phyloP scores from a whole-genome alignment of 2,888 invertebrate genomes.

The Escarpia spicata region DNA sequence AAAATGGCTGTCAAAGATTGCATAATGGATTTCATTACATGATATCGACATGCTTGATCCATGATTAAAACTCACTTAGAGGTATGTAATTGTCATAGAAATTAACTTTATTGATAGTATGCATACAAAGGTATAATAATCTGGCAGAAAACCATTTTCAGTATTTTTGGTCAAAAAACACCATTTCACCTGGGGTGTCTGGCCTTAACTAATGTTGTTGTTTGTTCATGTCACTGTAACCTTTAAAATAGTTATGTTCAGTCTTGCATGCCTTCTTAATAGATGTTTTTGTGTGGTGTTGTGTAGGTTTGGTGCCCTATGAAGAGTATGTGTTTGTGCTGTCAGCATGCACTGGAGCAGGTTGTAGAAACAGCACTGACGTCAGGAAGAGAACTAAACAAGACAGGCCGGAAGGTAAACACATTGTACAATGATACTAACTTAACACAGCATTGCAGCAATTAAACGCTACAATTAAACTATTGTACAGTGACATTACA shows the following conservation, averaged over 20 bases:
- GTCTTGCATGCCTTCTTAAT: not conserved
- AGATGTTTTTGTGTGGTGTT: not conserved
- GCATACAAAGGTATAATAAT: no score
- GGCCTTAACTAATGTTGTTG: not conserved
- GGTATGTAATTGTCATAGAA: no score
- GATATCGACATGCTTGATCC: no score
- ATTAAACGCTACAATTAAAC: not conserved
- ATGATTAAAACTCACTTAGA: no score
- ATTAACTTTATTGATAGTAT: no score
- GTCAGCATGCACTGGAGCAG: conserved; percentile 57
- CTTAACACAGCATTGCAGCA: not conserved
- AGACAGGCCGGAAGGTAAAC: conserved; percentile 55
- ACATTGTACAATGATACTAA: not conserved
- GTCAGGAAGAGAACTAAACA: conserved; percentile 49
- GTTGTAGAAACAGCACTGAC: conserved; percentile 52
- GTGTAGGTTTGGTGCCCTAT: conserved; percentile 55
- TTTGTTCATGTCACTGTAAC: not conserved
- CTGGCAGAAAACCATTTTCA: no score
- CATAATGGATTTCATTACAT: no score
- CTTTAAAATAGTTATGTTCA: not conserved
- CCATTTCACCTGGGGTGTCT: no score
- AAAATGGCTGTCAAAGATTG: no score
- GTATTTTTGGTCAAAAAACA: no score
- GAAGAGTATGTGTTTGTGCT: conserved; percentile 52
- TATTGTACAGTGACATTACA: not conserved